A percentile compares a stretch with the other conserved stretches of the same genome.
Evolutionary conservation across 2,797 vertebrate genomes (phyloP).

Genomic region (Selene dorsalis): DNA sequence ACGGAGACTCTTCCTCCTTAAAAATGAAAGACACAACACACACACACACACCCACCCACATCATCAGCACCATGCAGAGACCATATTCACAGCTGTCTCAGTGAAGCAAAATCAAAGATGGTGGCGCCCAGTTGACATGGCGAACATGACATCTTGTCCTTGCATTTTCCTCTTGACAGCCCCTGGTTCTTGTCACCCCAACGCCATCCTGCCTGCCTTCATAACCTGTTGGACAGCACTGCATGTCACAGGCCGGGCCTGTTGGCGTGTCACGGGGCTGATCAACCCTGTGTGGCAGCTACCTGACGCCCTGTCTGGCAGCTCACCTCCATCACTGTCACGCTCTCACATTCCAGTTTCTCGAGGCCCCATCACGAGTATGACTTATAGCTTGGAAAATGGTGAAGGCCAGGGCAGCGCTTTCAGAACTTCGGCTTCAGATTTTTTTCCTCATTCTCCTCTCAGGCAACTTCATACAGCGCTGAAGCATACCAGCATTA

Average conservation of each 20-base stretch:
- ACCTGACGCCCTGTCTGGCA: constrained; percentile 77
- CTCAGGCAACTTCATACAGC: constrained; percentile 13
- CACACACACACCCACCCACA: constrained; percentile 29
- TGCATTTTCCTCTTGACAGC: constrained; percentile 68
- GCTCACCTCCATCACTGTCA: constrained; percentile 80
- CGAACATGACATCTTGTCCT: constrained; percentile 65
- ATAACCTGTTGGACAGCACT: constrained; percentile 75
- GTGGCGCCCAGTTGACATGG: constrained; percentile 52
- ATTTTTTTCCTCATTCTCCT: constrained; percentile 22
- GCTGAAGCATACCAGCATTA: constrained; percentile 10
- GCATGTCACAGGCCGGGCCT: constrained; percentile 65
- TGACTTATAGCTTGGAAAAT: constrained; percentile 67
- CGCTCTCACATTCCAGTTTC: constrained; percentile 74
- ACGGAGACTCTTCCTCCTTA: constrained; percentile 8
- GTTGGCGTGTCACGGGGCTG: constrained; percentile 65
- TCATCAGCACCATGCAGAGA: constrained; percentile 44
- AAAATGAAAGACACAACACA: constrained; percentile 15
- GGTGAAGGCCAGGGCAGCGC: constrained; percentile 30
- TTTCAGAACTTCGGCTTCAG: constrained; percentile 19
- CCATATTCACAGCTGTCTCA: constrained; percentile 63
- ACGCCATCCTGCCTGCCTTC: constrained; percentile 65
- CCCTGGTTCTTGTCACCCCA: constrained; percentile 78
- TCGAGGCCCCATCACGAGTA: constrained; percentile 55
- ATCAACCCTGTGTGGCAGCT: constrained; percentile 75
- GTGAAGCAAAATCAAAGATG: constrained; percentile 64